Evolutionary conservation across 2,797 vertebrate species (phyloP).

Genomic region (Calcarius lapponicus): DNA sequence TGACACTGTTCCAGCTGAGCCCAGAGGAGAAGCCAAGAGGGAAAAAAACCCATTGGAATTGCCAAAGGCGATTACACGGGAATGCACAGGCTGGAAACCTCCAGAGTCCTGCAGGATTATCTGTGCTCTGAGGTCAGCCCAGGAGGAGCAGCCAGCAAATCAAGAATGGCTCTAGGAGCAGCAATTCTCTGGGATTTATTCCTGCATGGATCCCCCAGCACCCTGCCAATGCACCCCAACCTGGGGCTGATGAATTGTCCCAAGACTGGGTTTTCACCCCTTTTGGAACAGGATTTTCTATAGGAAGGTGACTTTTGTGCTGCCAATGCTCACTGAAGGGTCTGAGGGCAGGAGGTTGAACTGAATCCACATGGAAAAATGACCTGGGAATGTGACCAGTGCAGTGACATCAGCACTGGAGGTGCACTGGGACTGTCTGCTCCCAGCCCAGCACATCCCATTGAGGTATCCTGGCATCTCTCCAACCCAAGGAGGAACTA

Average conservation of each 20-base stretch:
- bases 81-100: background rate
- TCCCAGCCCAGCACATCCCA: background rate
- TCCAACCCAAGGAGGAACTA: background rate
- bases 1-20: background rate
- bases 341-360: background rate
- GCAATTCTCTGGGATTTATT: fast-evolving
- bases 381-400: background rate
- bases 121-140: slow-evolving; percentile 8
- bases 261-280: background rate
- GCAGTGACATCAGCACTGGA: background rate
- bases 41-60: background rate
- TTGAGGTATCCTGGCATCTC: background rate
- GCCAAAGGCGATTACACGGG: slow-evolving; percentile 20
- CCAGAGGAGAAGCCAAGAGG: background rate
- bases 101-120: background rate
- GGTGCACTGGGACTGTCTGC: background rate
- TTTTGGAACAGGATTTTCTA: background rate
- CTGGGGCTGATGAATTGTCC: too few relatives aligned
- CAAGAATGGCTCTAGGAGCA: background rate
- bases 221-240: fast-evolving
- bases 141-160: background rate
- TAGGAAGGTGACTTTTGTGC: background rate
- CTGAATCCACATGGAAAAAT: background rate
- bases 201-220: background rate
- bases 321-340: background rate